Percentiles rank a stretch among this genome's conserved stretches.
phyloP scores from a whole-genome alignment of 1,140 invertebrate genomes.

The Drosophila sechellia region DNA sequence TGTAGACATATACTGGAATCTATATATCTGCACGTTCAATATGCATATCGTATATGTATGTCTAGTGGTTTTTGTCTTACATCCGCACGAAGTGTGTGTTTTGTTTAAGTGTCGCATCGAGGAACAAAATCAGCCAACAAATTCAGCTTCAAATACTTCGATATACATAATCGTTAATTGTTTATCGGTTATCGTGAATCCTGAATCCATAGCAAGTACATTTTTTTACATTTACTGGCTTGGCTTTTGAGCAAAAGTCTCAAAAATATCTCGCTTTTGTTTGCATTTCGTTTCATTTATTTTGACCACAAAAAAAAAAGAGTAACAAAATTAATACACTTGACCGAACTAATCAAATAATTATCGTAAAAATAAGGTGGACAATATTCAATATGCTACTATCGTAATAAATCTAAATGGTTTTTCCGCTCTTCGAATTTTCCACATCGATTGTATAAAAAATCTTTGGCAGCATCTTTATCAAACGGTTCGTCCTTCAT shows the following conservation, averaged over 20 bases:
- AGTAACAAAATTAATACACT: conserved; percentile 54
- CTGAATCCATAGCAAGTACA: neutral
- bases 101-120: conserved; percentile 57
- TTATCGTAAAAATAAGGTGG: conserved; percentile 26
- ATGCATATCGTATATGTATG: conserved; percentile 78
- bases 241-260: conserved; percentile 62
- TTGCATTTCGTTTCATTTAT: conserved; percentile 29
- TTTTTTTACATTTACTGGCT: conserved; percentile 2
- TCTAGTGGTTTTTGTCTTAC: conserved; percentile 28
- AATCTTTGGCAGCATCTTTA: conserved; percentile 78
- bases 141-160: conserved; percentile 38
- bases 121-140: conserved; percentile 67
- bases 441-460: conserved; percentile 60
- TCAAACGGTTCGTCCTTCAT: conserved; percentile 21
- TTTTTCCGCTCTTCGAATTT: conserved; percentile 29
- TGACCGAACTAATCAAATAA: conserved; percentile 28
- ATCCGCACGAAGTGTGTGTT: conserved; percentile 25
- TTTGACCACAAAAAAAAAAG: conserved; percentile 38
- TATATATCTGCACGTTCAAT: conserved; percentile 55
- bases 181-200: conserved; percentile 23
- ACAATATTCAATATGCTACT: conserved; percentile 44
- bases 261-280: conserved; percentile 39
- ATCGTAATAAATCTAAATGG: conserved; percentile 48
- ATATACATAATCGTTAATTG: conserved; percentile 36
- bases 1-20: conserved; percentile 35